A percentile compares a stretch with the other conserved stretches of the same genome.
These are phyloP conservation scores for Psylliodes chrysocephalus DNA, from an alignment of 2,888 invertebrate genomes.

Conservation along the genomic window DNA sequence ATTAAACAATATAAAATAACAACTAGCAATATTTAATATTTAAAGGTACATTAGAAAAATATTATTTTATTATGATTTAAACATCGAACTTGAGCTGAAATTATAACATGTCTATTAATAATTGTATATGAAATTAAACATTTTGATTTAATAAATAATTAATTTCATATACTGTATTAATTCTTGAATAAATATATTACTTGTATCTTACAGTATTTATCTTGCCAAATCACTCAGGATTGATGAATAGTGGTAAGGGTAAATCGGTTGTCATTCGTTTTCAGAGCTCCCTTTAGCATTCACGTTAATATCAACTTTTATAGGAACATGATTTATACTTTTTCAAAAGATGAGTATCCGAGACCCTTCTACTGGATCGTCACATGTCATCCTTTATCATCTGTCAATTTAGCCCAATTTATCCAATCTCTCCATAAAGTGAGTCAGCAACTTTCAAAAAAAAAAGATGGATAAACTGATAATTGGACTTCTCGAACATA, in stretches of 20 bases:
- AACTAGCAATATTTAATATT: too few relatives aligned
- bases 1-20: too few relatives aligned
- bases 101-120: too few relatives aligned
- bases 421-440: constrained; percentile 24
- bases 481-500: constrained; percentile 18
- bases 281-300: neutral
- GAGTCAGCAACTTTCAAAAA: constrained; percentile 36
- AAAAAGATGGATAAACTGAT: constrained; percentile 30
- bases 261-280: neutral
- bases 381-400: constrained; percentile 33
- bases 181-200: too few relatives aligned
- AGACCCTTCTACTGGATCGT: constrained; percentile 16
- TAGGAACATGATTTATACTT: constrained; percentile 23
- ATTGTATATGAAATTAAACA: too few relatives aligned
- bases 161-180: too few relatives aligned
- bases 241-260: neutral
- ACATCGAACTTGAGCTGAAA: too few relatives aligned
- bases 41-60: too few relatives aligned
- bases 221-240: neutral
- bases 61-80: too few relatives aligned
- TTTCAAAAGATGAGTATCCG: constrained; percentile 22
- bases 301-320: constrained; percentile 11
- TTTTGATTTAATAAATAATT: too few relatives aligned
- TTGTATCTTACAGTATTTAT: too few relatives aligned
- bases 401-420: constrained; percentile 38